These are phyloP conservation scores for Steatornis caripensis DNA, from an alignment of 2,113 vertebrate species.

Conservation along the genomic window DNA sequence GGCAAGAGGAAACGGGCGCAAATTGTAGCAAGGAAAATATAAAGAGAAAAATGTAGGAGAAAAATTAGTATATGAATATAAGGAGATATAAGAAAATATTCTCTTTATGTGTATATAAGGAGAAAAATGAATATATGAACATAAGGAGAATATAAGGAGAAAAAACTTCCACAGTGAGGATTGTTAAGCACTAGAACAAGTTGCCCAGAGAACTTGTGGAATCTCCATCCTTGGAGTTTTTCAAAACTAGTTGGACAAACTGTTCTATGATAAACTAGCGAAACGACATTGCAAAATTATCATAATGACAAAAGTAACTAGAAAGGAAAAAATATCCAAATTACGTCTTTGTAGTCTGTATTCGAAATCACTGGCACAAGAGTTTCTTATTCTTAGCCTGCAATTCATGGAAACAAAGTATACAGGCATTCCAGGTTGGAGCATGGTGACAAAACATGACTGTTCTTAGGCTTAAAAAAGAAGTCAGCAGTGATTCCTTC, in stretches of 20 bases:
- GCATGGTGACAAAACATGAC: background rate
- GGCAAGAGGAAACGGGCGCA: background rate
- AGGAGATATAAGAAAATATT: background rate
- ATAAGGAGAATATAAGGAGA: background rate
- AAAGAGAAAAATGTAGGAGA: background rate
- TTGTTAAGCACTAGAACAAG: background rate
- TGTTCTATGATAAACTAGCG: background rate
- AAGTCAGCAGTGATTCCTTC: background rate
- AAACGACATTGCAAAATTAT: background rate
- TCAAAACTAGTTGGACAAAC: background rate
- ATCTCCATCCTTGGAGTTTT: background rate
- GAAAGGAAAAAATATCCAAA: background rate
- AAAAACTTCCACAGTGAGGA: background rate
- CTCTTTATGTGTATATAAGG: background rate
- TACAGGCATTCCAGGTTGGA: background rate
- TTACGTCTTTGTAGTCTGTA: fast-evolving
- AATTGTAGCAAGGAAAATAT: background rate
- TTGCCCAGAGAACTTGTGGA: background rate
- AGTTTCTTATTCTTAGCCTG: background rate
- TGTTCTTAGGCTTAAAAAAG: background rate
- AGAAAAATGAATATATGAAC: background rate
- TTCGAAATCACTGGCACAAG: background rate
- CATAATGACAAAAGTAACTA: background rate
- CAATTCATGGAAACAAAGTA: background rate
- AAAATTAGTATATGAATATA: background rate